These are phyloP conservation scores for Heptranchias perlo DNA, from an alignment of 2,113 vertebrate species.

Conservation along the genomic window DNA sequence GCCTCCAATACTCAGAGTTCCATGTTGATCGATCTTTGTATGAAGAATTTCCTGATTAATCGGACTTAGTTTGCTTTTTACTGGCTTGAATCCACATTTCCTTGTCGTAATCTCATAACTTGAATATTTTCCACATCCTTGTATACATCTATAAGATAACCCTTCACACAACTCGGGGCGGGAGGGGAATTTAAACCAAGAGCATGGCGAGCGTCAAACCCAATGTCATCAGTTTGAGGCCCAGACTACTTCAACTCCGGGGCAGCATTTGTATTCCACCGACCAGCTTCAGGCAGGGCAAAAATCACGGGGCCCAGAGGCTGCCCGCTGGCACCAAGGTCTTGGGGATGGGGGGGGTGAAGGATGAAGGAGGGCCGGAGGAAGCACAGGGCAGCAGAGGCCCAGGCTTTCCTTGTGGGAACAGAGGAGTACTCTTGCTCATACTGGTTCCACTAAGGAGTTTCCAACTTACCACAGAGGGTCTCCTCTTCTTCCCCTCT, in stretches of 20 bases:
- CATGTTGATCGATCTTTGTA: too few relatives aligned
- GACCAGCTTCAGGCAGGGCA: not conserved
- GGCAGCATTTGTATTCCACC: not conserved
- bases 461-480: too few relatives aligned
- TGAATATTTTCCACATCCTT: not conserved
- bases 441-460: too few relatives aligned
- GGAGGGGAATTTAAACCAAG: too few relatives aligned
- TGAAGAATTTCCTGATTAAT: not conserved
- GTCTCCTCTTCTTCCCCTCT: too few relatives aligned
- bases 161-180: not conserved
- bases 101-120: not conserved
- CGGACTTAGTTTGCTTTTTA: not conserved
- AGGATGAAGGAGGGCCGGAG: too few relatives aligned
- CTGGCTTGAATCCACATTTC: not conserved
- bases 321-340: not conserved
- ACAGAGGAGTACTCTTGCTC: not conserved
- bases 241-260: too few relatives aligned
- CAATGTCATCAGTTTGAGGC: too few relatives aligned
- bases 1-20: too few relatives aligned
- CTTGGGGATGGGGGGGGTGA: too few relatives aligned
- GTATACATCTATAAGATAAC: not conserved
- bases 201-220: too few relatives aligned
- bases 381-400: not conserved
- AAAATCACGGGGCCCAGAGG: not conserved
- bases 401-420: not conserved